These are phyloP conservation scores for Scomber scombrus DNA, from an alignment of 2,113 vertebrate species.

Conservation along the genomic window DNA sequence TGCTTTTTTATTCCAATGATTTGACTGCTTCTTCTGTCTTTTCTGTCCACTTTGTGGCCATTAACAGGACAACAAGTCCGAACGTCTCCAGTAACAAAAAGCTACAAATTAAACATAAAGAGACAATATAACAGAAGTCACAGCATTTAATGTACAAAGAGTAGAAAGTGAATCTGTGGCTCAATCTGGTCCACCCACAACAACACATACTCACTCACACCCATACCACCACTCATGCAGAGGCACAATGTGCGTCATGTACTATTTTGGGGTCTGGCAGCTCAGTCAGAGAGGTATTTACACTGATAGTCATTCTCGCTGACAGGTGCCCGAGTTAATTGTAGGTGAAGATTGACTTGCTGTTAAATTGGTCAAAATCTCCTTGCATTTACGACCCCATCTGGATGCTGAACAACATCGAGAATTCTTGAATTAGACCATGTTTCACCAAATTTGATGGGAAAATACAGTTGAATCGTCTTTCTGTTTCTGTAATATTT, in stretches of 20 bases:
- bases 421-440: neutral
- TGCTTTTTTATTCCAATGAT: no score
- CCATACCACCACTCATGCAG: slow-evolving; percentile 18
- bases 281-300: slow-evolving; percentile 54
- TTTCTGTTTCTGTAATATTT: neutral
- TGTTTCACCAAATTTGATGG: neutral
- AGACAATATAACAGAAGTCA: neutral
- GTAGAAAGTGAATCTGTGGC: slow-evolving; percentile 24
- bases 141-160: slow-evolving; percentile 19
- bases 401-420: slow-evolving; percentile 1
- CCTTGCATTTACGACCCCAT: slow-evolving; percentile 4
- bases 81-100: neutral
- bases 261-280: slow-evolving; percentile 55
- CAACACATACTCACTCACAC: slow-evolving; percentile 9
- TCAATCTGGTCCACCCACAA: slow-evolving; percentile 28
- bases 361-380: slow-evolving; percentile 18
- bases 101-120: neutral
- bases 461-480: neutral
- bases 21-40: no score
- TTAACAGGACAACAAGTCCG: no score
- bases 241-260: slow-evolving; percentile 31
- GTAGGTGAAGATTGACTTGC: slow-evolving; percentile 6
- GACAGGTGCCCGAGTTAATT: slow-evolving; percentile 34
- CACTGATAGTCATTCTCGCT: slow-evolving; percentile 37
- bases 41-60: no score